A percentile compares a stretch with the other conserved stretches of the same genome.
Conservation (phyloP, 2,888 invertebrate genomes). For the Cheilosia vulpina region DNA sequence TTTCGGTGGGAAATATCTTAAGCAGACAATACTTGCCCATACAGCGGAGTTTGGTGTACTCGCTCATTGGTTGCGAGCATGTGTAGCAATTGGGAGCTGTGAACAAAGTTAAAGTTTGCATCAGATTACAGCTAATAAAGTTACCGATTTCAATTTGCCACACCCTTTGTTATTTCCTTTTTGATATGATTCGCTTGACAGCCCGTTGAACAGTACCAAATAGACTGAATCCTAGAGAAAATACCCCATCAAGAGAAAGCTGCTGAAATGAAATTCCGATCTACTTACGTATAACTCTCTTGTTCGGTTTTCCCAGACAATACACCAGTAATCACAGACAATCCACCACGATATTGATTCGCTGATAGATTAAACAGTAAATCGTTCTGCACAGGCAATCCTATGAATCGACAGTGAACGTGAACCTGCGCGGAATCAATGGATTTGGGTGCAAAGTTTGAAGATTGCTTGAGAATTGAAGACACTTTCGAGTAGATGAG, state of each 20-base stretch:
- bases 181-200: conserved; percentile 80
- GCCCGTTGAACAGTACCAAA: conserved; percentile 81
- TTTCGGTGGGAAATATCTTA: conserved; percentile 78
- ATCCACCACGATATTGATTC: conserved; percentile 76
- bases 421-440: conserved; percentile 80
- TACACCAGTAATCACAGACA: conserved; percentile 79
- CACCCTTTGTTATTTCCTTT: conserved; percentile 78
- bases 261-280: background rate
- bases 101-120: background rate
- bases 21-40: conserved; percentile 78
- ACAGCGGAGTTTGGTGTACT: conserved; percentile 80
- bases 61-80: conserved; percentile 80
- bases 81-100: conserved; percentile 80
- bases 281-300: conserved; percentile 62
- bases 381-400: conserved; percentile 78
- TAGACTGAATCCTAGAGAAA: conserved; percentile 79
- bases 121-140: background rate
- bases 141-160: background rate
- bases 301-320: conserved; percentile 79
- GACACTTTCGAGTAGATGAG: conserved; percentile 78
- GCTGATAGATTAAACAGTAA: conserved; percentile 77
- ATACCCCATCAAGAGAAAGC: background rate
- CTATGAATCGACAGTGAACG: conserved; percentile 78
- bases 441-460: conserved; percentile 50
- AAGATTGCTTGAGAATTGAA: conserved; percentile 71